Base-by-base conservation (phyloP, 2,797 vertebrate genomes). In the Oryzias sinensis region DNA sequence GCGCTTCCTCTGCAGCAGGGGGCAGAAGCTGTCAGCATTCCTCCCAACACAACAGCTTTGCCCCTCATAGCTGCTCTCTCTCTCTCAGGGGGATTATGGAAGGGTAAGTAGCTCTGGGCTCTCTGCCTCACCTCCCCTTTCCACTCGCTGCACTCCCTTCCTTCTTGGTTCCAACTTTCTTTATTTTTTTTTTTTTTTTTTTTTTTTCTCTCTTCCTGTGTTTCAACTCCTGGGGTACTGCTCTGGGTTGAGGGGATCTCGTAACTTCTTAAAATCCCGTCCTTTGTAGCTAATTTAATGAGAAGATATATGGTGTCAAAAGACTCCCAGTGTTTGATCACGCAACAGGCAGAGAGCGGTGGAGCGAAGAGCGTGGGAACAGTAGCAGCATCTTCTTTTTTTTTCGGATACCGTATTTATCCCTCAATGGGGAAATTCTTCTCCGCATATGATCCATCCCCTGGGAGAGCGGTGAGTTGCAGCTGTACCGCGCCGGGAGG, bases 1-100 rank as follows among this genome's bases (percentile, higher is more conserved):
- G 65, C 60, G 73, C 71, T 81, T 87, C 79, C 76, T 82, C 63
- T 84, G 65, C 90, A 86, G 85, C 68, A 92, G 90, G 88, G 87
- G 90, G 85, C 87, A 91, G 84, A 87, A 87, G 84, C 79, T 81
- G 84, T 87, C 81, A 74, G 52, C 68, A 51, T 48, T 77, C 67
- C 79, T 68, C 75, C 58, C 70, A 79, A 74, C 83, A 83, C 77
- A 77, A 76, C 81, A 70, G 63, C 64, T 76, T 66, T 65, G 70
- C 73, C 61, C 70, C 70, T 69, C 71, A 78, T 81, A 78, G 72
- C 65, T 55, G 71, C 53, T 56, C n/a, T n/a, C n/a, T 63, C 56
- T 75, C 76, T 80, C 67, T 77, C 14, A 20, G 57, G 79, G 79
- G 84, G 84, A 85, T 76, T 81, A 70, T 57, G 83, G 61, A 80